Evolutionary conservation across 2,888 invertebrate species (phyloP).

Genomic region (Parnassius orleans): DNA sequence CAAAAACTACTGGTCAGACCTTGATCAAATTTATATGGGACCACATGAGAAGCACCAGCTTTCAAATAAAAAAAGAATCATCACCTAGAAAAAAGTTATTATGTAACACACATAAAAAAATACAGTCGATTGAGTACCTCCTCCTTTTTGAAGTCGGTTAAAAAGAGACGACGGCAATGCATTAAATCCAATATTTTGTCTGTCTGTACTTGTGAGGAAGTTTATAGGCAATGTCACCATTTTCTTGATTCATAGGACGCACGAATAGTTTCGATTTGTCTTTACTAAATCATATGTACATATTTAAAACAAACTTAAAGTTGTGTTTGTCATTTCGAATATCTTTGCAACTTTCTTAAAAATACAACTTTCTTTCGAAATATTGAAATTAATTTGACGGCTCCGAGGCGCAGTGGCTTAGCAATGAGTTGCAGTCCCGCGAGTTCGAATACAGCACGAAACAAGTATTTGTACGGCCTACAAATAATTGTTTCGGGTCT

Average conservation of each 20-base stretch:
- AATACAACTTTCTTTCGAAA: constrained; percentile 3
- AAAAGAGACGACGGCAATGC: constrained; percentile 10
- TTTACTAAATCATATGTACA: constrained; percentile 7
- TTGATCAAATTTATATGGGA: too few relatives aligned
- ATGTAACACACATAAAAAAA: too few relatives aligned
- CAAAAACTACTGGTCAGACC: too few relatives aligned
- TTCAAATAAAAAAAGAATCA: too few relatives aligned
- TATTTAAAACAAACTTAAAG: constrained; percentile 20
- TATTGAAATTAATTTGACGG: neutral
- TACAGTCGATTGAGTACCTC: too few relatives aligned
- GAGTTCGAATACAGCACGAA: too few relatives aligned
- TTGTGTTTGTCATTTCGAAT: constrained; percentile 23
- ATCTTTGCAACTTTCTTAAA: constrained; percentile 4
- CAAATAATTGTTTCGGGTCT: too few relatives aligned
- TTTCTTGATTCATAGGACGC: constrained; percentile 21
- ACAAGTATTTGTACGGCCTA: too few relatives aligned
- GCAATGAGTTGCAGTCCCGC: too few relatives aligned
- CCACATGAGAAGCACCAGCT: too few relatives aligned
- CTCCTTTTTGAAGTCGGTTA: constrained; percentile 4
- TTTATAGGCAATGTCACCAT: constrained; percentile 15
- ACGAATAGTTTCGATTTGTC: constrained; percentile 22
- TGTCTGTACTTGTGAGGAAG: constrained; percentile 4
- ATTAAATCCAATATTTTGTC: neutral
- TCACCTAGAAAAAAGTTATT: too few relatives aligned
- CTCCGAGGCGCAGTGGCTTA: too few relatives aligned